Percentiles rank a stretch among this genome's conserved stretches.
phyloP scores from a whole-genome alignment of 1,140 invertebrate species.

The Camponotus floridanus region DNA sequence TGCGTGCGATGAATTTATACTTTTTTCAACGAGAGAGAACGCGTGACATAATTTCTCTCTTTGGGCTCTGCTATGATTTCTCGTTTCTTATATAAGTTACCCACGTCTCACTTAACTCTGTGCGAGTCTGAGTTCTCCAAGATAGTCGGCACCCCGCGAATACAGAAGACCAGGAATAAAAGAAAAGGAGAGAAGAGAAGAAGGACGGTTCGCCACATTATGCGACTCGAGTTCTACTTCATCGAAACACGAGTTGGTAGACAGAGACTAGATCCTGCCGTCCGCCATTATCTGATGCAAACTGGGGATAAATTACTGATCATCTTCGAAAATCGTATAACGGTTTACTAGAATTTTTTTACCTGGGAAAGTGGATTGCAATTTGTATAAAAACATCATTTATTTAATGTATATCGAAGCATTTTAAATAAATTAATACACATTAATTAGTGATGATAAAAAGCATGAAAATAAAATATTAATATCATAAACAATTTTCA shows the following conservation, averaged over 20 bases:
- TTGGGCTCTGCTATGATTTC: background rate
- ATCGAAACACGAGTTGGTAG: conserved; percentile 69
- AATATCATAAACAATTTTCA: background rate
- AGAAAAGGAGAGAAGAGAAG: background rate
- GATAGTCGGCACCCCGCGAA: conserved; percentile 53
- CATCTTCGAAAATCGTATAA: conserved; percentile 52
- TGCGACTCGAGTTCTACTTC: conserved; percentile 67
- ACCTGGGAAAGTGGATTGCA: background rate
- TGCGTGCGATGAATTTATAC: background rate
- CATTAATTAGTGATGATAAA: background rate
- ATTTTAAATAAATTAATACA: conserved; percentile 3
- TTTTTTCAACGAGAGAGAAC: conserved; percentile 4
- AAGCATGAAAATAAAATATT: background rate
- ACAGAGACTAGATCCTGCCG: conserved; percentile 62
- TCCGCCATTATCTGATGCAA: conserved; percentile 75
- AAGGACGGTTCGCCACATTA: conserved; percentile 46
- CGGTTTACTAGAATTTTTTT: conserved; percentile 37
- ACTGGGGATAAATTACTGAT: conserved; percentile 46
- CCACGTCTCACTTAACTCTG: conserved; percentile 74
- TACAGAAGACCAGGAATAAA: conserved; percentile 11
- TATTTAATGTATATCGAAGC: no score
- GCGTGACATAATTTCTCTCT: conserved; percentile 12
- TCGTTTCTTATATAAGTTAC: conserved; percentile 51
- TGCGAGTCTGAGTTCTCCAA: background rate
- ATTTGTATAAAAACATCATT: background rate